A percentile compares a stretch with the other conserved stretches of the same genome.
phyloP scores from a whole-genome alignment of 2,797 vertebrate genomes.

The Smutsia temminckii region DNA sequence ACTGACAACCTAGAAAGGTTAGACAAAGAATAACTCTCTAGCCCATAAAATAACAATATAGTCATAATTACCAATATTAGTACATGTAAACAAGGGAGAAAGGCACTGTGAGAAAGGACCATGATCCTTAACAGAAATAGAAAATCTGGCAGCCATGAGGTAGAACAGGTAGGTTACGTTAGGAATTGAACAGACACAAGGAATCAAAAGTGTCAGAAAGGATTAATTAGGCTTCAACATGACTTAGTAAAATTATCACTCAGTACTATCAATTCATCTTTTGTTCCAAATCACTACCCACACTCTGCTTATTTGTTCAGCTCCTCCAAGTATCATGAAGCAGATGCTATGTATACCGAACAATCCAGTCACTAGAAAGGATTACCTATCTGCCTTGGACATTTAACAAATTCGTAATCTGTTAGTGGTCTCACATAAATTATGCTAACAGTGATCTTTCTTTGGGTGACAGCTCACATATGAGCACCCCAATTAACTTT shows the following conservation, averaged over 20 bases:
- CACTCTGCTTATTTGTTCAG: neutral
- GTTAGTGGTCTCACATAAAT: neutral
- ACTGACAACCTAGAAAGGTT: neutral
- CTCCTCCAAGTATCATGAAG: neutral
- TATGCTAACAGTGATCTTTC: neutral
- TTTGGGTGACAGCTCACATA: neutral
- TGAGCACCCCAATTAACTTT: neutral
- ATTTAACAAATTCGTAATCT: neutral
- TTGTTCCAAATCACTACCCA: neutral
- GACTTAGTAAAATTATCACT: neutral
- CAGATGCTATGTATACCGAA: neutral
- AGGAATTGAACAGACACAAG: neutral
- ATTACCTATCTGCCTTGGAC: neutral
- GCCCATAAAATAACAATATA: neutral
- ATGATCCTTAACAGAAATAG: neutral
- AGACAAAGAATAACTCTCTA: neutral
- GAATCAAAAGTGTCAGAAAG: neutral
- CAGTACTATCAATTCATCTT: neutral
- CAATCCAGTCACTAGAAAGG: neutral
- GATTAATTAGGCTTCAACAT: neutral
- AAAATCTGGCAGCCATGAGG: neutral
- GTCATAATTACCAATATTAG: neutral
- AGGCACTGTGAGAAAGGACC: neutral
- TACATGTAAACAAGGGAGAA: neutral
- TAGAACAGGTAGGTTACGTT: neutral